Evolutionary conservation across 30 jellyfish, hydroid and myxozoan species (phyloP).

Genomic region (Haliclystus octoradiatus): DNA sequence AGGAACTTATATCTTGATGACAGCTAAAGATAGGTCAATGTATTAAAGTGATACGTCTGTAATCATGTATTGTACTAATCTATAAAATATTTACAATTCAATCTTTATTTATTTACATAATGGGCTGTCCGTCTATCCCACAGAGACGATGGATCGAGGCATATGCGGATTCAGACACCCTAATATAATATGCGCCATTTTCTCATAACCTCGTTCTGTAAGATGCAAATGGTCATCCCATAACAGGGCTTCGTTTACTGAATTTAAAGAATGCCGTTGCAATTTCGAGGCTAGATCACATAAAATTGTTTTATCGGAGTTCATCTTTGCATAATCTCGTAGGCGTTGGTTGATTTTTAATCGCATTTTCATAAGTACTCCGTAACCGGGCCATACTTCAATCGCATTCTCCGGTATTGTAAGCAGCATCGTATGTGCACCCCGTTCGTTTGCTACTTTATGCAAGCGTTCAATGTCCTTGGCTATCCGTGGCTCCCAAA

Average conservation of each 20-base stretch:
- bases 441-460: conserved; percentile 61
- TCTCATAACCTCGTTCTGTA: conserved; percentile 84
- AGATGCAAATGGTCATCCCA: conserved; percentile 98
- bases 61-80: too few species aligned
- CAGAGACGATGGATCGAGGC: too few species aligned
- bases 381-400: conserved; percentile 94
- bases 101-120: too few species aligned
- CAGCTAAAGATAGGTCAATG: too few species aligned
- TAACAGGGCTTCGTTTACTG: conserved; percentile 56
- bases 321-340: conserved; percentile 54
- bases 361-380: conserved; percentile 70
- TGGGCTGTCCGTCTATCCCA: too few species aligned
- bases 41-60: too few species aligned
- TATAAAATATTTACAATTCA: too few species aligned
- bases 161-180: conserved; percentile 76
- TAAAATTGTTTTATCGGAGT: conserved; percentile 59
- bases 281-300: conserved; percentile 75
- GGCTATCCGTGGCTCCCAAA: conserved; percentile 95
- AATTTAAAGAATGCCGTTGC: conserved; percentile 79
- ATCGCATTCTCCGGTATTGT: conserved; percentile 94
- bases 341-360: conserved; percentile 64
- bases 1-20: conserved; percentile 74
- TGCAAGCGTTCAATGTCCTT: conserved; percentile 88
- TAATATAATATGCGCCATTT: conserved; percentile 87
- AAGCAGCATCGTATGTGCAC: conserved; percentile 86